A percentile compares a stretch with the other conserved stretches of the same genome.
phyloP scores from a whole-genome alignment of 2,888 invertebrate species.

The Girardia tigrina region DNA sequence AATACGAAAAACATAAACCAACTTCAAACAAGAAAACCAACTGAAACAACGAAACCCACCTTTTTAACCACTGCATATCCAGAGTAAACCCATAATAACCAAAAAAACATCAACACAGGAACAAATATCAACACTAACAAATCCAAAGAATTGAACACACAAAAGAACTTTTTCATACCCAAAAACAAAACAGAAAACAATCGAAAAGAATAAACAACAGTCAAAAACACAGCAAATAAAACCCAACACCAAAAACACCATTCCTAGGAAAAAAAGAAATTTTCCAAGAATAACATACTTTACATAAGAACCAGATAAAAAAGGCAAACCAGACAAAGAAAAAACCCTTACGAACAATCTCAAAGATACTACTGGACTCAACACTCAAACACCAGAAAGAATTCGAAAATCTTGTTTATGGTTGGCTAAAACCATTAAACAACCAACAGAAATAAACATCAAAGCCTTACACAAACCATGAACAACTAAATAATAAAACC shows the following conservation, averaged over 20 bases:
- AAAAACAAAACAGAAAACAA: not conserved
- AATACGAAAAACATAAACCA: too few species aligned
- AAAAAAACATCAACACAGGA: too few species aligned
- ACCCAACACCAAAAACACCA: not conserved
- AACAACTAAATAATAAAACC: conserved; percentile 62
- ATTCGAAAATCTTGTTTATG: conserved; percentile 60
- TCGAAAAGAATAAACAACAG: not conserved
- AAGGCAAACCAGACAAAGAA: not conserved
- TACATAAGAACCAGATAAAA: not conserved
- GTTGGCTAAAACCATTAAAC: conserved; percentile 58
- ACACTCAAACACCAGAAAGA: conserved; percentile 39
- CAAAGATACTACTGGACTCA: conserved; percentile 39
- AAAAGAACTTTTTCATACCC: too few species aligned
- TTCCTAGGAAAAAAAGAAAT: not conserved
- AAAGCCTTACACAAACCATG: conserved; percentile 66
- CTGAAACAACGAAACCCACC: too few species aligned
- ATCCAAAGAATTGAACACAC: too few species aligned
- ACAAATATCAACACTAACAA: too few species aligned
- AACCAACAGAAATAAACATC: conserved; percentile 62
- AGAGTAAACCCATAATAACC: too few species aligned
- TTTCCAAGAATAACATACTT: not conserved
- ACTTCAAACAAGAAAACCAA: too few species aligned
- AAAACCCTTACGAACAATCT: not conserved
- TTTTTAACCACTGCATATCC: too few species aligned
- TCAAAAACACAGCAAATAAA: not conserved